Percentiles rank a stretch among this genome's conserved stretches.
Evolutionary conservation across 1,140 invertebrate genomes (phyloP).

Genomic region (Lethocerus indicus): DNA sequence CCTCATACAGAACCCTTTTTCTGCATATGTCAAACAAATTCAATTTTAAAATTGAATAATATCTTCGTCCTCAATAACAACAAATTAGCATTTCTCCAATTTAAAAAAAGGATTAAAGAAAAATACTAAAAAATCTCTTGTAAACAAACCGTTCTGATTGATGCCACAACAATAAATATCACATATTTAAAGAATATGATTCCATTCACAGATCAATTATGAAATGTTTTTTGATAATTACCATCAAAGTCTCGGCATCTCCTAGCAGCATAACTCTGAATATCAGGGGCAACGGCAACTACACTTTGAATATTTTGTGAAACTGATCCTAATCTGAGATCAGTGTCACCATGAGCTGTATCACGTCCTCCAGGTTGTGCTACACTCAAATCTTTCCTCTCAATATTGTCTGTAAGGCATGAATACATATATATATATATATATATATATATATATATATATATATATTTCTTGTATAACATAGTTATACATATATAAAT

Average conservation of each 20-base stretch:
- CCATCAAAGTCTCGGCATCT: conserved; percentile 57
- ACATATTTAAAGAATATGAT: too few relatives aligned
- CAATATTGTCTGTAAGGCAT: conserved; percentile 16
- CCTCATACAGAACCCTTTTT: conserved; percentile 88
- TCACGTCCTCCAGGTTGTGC: conserved; percentile 23
- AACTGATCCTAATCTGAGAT: conserved; percentile 31
- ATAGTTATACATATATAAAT: too few relatives aligned
- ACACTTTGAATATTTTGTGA: conserved; percentile 37
- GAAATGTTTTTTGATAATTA: too few relatives aligned
- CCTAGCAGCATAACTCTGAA: conserved; percentile 17
- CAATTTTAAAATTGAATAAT: background rate
- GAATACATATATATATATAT: background rate
- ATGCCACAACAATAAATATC: conserved; percentile 16
- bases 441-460: background rate
- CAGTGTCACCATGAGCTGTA: conserved; percentile 40
- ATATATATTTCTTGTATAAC: background rate
- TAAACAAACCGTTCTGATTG: background rate
- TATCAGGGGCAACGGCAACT: conserved; percentile 24
- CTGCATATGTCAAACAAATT: conserved; percentile 29
- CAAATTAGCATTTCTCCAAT: background rate
- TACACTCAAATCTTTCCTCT: conserved; percentile 6
- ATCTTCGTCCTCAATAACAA: background rate
- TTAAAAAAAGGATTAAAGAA: background rate
- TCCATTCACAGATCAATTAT: too few relatives aligned
- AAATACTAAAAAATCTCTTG: background rate